A percentile compares a stretch with the other conserved stretches of the same genome.
phyloP scores from a whole-genome alignment of 2,113 vertebrate species.

The Vireo altiloquus region DNA sequence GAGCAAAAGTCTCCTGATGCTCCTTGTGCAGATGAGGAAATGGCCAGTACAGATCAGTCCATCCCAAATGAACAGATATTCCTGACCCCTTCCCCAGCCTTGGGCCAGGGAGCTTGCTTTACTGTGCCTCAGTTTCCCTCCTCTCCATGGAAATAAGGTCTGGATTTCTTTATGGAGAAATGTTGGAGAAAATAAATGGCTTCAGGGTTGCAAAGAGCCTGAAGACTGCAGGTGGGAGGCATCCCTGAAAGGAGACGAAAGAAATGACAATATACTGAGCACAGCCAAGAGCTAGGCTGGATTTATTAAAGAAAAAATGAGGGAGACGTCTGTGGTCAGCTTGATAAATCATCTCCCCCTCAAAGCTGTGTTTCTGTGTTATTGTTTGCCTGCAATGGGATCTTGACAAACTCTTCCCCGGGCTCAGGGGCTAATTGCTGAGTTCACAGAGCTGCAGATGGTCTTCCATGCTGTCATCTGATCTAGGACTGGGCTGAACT shows the following conservation, averaged over 20 bases:
- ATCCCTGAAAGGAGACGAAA: not conserved
- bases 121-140: slow-evolving; percentile 5
- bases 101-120: not conserved
- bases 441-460: not conserved
- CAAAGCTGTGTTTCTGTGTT: slow-evolving; percentile 34
- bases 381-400: not conserved
- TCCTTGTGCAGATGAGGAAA: not conserved
- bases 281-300: slow-evolving; percentile 29
- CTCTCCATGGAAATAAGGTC: not conserved
- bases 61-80: not conserved
- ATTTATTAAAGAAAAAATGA: slow-evolving; percentile 58
- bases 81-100: not conserved
- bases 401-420: slow-evolving; percentile 1
- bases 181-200: not conserved
- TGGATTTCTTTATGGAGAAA: not conserved
- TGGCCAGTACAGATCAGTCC: not conserved
- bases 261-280: slow-evolving; percentile 37
- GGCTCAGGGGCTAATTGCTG: slow-evolving; percentile 32
- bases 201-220: not conserved
- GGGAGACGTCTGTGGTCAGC: slow-evolving; percentile 41
- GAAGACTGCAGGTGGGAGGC: slow-evolving; percentile 28
- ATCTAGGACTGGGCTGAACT: not conserved
- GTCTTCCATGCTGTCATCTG: not conserved
- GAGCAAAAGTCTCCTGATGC: not conserved
- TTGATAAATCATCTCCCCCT: slow-evolving; percentile 47